Conservation (phyloP, 2,888 invertebrate species). For the Nomada lathburiana region DNA sequence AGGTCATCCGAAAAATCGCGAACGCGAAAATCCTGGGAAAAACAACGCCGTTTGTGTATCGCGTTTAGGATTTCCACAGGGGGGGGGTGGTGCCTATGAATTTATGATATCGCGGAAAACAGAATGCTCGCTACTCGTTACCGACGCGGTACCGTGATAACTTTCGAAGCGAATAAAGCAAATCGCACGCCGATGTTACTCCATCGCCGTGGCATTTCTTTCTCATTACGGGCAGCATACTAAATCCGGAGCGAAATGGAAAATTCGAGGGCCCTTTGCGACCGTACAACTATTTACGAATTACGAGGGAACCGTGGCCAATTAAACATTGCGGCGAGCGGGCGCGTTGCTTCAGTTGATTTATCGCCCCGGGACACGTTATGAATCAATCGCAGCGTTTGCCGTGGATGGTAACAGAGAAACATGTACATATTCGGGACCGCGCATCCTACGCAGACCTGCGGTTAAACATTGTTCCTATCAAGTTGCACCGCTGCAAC, state of each 20-base stretch:
- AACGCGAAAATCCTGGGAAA: neutral
- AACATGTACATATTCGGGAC: neutral
- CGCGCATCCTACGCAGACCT: neutral
- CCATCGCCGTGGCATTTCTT: neutral
- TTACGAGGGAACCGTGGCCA: constrained; percentile 9
- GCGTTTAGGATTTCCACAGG: neutral
- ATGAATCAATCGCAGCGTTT: constrained; percentile 47
- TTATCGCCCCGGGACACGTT: constrained; percentile 36
- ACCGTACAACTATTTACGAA: constrained; percentile 26
- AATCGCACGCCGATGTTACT: no score
- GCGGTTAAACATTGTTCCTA: constrained; percentile 35
- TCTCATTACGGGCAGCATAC: neutral
- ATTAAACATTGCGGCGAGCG: constrained; percentile 35
- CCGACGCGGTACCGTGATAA: neutral
- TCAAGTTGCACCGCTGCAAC: constrained; percentile 36
- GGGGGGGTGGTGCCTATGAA: neutral
- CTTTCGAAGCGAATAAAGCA: neutral
- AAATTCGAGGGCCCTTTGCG: neutral
- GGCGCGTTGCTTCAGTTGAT: constrained; percentile 25
- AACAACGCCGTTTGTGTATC: neutral
- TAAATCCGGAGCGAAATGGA: neutral
- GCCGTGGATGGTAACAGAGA: neutral
- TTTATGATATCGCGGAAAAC: constrained; percentile 8
- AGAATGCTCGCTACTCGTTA: neutral
- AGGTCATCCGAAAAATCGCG: constrained; percentile 2